These are phyloP conservation scores for Drosophila paranaensis DNA, from an alignment of 2,888 invertebrate genomes.

Conservation along the genomic window DNA sequence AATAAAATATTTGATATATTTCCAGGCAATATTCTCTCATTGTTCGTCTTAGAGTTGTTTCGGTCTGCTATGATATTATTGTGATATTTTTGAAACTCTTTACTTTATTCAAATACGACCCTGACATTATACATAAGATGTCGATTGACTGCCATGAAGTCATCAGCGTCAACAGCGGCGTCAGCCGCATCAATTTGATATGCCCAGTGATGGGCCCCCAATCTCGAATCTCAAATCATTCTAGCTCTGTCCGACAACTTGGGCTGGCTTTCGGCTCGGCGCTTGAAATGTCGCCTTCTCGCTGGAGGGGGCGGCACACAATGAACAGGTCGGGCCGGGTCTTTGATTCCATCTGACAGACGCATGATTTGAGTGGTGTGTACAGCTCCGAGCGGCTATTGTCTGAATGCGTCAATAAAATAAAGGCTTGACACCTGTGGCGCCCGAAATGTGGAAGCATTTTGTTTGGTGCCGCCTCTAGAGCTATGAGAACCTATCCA, in stretches of 20 bases:
- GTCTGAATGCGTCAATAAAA: slow-evolving; percentile 64
- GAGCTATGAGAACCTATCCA: slow-evolving; percentile 8
- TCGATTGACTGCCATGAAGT: slow-evolving; percentile 73
- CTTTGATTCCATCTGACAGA: slow-evolving; percentile 47
- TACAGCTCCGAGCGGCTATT: slow-evolving; percentile 33
- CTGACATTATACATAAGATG: slow-evolving; percentile 41
- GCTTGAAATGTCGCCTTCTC: slow-evolving; percentile 10
- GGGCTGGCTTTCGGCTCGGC: not conserved
- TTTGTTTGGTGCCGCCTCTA: not conserved
- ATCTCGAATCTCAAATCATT: slow-evolving; percentile 23
- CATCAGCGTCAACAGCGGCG: slow-evolving; percentile 68
- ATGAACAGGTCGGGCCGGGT: slow-evolving; percentile 39
- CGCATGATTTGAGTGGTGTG: slow-evolving; percentile 34
- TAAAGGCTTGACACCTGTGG: slow-evolving; percentile 72
- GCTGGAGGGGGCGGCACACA: slow-evolving; percentile 38
- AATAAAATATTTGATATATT: slow-evolving; percentile 25
- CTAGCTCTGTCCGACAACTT: slow-evolving; percentile 5
- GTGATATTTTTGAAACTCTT: slow-evolving; percentile 55
- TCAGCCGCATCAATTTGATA: slow-evolving; percentile 73
- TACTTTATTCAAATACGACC: slow-evolving; percentile 68
- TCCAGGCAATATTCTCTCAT: slow-evolving; percentile 27
- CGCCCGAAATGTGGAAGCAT: slow-evolving; percentile 54
- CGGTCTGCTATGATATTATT: slow-evolving; percentile 38
- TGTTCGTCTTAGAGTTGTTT: slow-evolving; percentile 40
- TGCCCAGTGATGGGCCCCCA: slow-evolving; percentile 36